Base-by-base conservation (phyloP, 2,113 vertebrate species). In the Romanogobio albipinnatus region DNA sequence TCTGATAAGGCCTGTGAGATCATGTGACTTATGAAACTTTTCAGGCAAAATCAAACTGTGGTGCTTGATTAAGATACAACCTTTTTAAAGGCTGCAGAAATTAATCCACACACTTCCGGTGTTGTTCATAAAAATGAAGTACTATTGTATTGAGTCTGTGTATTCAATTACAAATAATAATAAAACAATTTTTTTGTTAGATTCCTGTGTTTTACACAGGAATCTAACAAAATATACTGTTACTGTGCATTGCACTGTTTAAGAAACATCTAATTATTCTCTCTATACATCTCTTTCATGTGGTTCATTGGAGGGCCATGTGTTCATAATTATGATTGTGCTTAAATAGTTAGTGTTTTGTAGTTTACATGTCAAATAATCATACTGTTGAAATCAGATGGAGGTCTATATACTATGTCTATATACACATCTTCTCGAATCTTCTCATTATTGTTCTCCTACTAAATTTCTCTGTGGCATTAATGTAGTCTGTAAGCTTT, bases 1-100 rank as follows among this genome's bases (percentile, higher is more conserved):
- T 33, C 59, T 22, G 61, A 81, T 81, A 66, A 62, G 24, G 59
- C 43, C 59, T 33, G n/a, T 19, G 56, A 29, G 43, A n/a, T 64
- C 76, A 45, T 58, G 24, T 79, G 53, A 62, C 36, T 79, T 79
- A n/a, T 76, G 29, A 45, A 79, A 79, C 9, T 22, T 76, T 56
- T 29, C 51, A 62, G 79, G 68, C 14, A 4, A 49, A 5, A n/a
- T 45, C 78, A 80, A 66, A 49, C 29, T 9, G 19, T 59, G 33
- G 17, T 78, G 19, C 53, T 45, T 9, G 33, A 29, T 13, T 29
- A 19, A 39, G 9, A 33, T 24, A 29, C 24, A 76, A 17, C 47
- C 49, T 10, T 19, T 76, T 56, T 22, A 56, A 19, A 76, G 49
- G 4, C 49, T 76, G n/a, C 26, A 56, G 47, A 76, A 76, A 76